Percentiles rank a stretch among this genome's conserved stretches.
phyloP scores from a whole-genome alignment of 2,888 invertebrate species.

The Scelioninae gen. 2 region DNA sequence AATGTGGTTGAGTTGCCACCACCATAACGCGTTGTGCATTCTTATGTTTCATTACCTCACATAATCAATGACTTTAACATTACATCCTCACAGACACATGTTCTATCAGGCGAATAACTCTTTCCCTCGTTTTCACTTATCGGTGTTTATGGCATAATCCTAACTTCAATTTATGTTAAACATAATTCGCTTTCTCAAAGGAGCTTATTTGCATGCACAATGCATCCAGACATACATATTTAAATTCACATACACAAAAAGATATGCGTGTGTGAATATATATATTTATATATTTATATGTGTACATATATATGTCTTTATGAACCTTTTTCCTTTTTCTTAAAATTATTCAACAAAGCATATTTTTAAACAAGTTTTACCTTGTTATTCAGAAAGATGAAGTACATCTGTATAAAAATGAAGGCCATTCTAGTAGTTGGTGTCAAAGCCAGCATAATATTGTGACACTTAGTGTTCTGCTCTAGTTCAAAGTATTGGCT shows the following conservation, averaged over 20 bases:
- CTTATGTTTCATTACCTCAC: constrained; percentile 56
- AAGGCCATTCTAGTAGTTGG: constrained; percentile 96
- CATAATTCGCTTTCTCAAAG: background rate
- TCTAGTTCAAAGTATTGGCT: constrained; percentile 96
- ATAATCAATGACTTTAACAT: constrained; percentile 53
- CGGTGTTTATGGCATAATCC: too few species aligned
- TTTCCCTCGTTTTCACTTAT: constrained; percentile 32
- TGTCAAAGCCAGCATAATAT: constrained; percentile 90
- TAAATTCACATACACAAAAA: too few species aligned
- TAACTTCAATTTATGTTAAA: background rate
- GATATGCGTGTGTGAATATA: too few species aligned
- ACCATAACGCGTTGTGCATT: constrained; percentile 44
- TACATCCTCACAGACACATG: constrained; percentile 30
- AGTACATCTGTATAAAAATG: constrained; percentile 98
- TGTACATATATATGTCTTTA: too few species aligned
- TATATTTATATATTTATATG: too few species aligned
- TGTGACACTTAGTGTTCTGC: constrained; percentile 92
- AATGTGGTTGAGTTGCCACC: constrained; percentile 44
- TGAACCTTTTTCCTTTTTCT: too few species aligned
- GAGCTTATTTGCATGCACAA: too few species aligned
- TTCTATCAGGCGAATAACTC: constrained; percentile 26
- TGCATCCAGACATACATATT: too few species aligned
- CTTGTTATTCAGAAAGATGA: constrained; percentile 98
- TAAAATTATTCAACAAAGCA: too few species aligned
- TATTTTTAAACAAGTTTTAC: too few species aligned